Evolutionary conservation across 2,888 invertebrate species (phyloP).

Genomic region (Acanthosoma haemorrhoidale): DNA sequence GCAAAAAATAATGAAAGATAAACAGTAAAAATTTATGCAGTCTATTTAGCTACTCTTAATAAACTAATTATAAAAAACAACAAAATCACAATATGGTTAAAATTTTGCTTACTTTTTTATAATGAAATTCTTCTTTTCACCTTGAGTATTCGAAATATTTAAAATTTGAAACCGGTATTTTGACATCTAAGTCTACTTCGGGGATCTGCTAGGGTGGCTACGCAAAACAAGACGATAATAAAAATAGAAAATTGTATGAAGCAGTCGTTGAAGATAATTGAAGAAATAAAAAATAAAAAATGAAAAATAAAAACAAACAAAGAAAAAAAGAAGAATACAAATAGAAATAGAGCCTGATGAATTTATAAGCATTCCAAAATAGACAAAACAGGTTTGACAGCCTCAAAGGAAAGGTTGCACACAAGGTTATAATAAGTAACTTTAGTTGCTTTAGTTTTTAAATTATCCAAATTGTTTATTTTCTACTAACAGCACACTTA

Average conservation of each 20-base stretch:
- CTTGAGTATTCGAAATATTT: background rate
- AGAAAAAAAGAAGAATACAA: constrained; percentile 14
- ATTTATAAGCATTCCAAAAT: constrained; percentile 27
- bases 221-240: constrained; percentile 20
- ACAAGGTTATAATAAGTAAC: constrained; percentile 27
- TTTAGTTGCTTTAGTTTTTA: background rate
- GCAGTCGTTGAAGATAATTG: constrained; percentile 18
- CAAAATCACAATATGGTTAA: too few species aligned
- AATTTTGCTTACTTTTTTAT: background rate
- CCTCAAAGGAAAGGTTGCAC: constrained; percentile 31
- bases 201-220: constrained; percentile 23
- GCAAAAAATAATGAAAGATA: background rate
- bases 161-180: background rate
- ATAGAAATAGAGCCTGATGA: constrained; percentile 17
- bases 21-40: constrained; percentile 1
- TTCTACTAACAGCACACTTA: background rate
- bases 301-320: background rate
- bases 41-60: too few species aligned
- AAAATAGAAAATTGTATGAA: constrained; percentile 19
- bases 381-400: constrained; percentile 27
- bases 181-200: constrained; percentile 24
- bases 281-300: background rate
- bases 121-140: background rate
- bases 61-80: too few species aligned
- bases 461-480: background rate